These are phyloP conservation scores for Loris lydekkerianus DNA, from an alignment of 2,797 vertebrate species.

Conservation along the genomic window DNA sequence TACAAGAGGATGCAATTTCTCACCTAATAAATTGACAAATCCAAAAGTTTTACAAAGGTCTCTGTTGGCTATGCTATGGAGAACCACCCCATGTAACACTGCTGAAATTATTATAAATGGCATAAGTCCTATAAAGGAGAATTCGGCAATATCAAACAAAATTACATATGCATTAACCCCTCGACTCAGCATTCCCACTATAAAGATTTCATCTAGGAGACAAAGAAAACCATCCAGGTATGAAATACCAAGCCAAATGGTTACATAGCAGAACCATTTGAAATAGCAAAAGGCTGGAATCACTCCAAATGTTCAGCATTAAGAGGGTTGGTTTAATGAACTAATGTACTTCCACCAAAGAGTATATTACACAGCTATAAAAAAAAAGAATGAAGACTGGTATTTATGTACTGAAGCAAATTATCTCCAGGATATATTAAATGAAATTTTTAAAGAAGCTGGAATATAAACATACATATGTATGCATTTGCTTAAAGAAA, in stretches of 20 bases:
- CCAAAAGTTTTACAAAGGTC: background rate
- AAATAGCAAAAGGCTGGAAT: background rate
- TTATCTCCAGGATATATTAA: background rate
- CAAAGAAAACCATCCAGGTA: background rate
- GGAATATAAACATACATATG: background rate
- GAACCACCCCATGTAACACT: background rate
- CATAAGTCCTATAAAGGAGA: background rate
- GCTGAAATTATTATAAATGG: background rate
- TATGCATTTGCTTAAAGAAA: background rate
- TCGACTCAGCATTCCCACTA: background rate
- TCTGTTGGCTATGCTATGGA: background rate
- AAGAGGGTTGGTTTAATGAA: background rate
- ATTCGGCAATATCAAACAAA: constrained; percentile 9
- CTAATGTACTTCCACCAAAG: background rate
- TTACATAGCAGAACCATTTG: background rate
- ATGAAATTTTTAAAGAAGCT: background rate
- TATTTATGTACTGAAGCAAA: background rate
- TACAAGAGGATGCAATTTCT: background rate
- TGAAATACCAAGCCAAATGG: background rate
- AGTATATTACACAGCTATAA: background rate
- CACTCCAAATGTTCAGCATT: background rate
- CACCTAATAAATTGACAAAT: background rate
- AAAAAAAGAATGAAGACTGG: background rate
- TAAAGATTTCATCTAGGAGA: background rate
- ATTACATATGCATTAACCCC: background rate